Evolutionary conservation across 64 coral and sea anemone genomes (phyloP).

Genomic region (Pocillopora verrucosa): DNA sequence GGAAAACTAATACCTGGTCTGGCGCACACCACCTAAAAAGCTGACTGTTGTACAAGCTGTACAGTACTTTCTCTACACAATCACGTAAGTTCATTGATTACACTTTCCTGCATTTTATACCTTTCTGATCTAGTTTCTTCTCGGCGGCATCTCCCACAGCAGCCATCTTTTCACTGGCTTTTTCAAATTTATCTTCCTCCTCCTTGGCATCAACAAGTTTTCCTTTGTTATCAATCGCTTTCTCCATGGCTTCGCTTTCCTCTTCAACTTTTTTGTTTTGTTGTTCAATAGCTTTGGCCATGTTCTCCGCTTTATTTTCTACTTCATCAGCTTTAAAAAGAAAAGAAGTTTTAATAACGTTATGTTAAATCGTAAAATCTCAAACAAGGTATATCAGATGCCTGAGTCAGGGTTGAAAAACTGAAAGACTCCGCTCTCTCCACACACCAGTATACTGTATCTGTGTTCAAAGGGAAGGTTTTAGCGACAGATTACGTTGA

Average conservation of each 20-base stretch:
- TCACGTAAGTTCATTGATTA: too few relatives aligned
- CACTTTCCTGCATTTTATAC: not conserved
- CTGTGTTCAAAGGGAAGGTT: too few relatives aligned
- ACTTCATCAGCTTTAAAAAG: constrained; percentile 34
- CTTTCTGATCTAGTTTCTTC: constrained; percentile 20
- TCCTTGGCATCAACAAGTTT: constrained; percentile 41
- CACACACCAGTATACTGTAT: too few relatives aligned
- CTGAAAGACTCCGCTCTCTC: too few relatives aligned
- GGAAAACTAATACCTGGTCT: too few relatives aligned
- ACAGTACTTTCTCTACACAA: too few relatives aligned
- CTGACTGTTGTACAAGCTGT: too few relatives aligned
- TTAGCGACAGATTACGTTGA: too few relatives aligned
- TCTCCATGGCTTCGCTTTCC: constrained; percentile 56
- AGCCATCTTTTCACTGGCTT: constrained; percentile 47
- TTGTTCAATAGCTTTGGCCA: constrained; percentile 45
- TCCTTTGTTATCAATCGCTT: constrained; percentile 47
- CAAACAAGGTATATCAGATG: too few relatives aligned
- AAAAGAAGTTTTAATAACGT: not conserved
- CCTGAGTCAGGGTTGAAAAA: too few relatives aligned
- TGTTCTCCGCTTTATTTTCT: constrained; percentile 39
- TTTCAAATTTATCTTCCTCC: constrained; percentile 60
- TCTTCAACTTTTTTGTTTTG: constrained; percentile 61
- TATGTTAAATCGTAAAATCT: too few relatives aligned
- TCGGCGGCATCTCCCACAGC: constrained; percentile 30
- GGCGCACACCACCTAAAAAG: too few relatives aligned